Base-by-base conservation (phyloP, 1,140 invertebrate species). In the Drosophila takahashii region DNA sequence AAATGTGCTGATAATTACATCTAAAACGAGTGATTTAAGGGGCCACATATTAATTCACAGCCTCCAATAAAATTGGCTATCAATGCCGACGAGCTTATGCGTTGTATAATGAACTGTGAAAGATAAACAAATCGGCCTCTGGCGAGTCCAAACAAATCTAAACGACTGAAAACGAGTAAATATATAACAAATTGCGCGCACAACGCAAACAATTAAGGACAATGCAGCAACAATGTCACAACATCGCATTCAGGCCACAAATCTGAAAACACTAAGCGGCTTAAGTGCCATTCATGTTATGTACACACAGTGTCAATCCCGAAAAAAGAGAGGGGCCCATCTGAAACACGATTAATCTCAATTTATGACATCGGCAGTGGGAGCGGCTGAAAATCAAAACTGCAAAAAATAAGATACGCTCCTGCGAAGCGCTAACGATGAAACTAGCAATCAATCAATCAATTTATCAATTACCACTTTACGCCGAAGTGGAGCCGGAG, bases 281-380 rank as follows among this genome's bases (percentile, higher is more conserved):
- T 72, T 72, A 60, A 72, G 69, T 44, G 69, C 26, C 47, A 47
- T 37, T 48, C 32, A 54, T 48, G 41, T 56, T 47, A 34, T 54
- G 41, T 44, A 71, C 61, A 58, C 15, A 52, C n/a, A 66, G 47
- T 32, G 47, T 16, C 47, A 16, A n/a, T 3, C 27, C 22, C 36
- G 10, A 26, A 34, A 52, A 22, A 41, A 45, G 7, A 7, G 29
- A 32, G 37, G 7, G 37, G n/a, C 71, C 65, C 77, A 89, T 79
- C 79, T 53, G 66, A 70, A 89, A 77, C 85, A 87, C 79, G 84
- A 87, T 87, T 87, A 87, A 87, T 87, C 84, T 87, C 79, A 84
- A 87, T 87, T 87, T 87, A 87, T 87, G 84, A 89, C 84, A 87
- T 73, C 56, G 47, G 41, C 83, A 52, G 60, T 22, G 56, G 48